A percentile compares a stretch with the other conserved stretches of the same genome.
phyloP scores from a whole-genome alignment of 2,797 vertebrate species.

The Channa striata region DNA sequence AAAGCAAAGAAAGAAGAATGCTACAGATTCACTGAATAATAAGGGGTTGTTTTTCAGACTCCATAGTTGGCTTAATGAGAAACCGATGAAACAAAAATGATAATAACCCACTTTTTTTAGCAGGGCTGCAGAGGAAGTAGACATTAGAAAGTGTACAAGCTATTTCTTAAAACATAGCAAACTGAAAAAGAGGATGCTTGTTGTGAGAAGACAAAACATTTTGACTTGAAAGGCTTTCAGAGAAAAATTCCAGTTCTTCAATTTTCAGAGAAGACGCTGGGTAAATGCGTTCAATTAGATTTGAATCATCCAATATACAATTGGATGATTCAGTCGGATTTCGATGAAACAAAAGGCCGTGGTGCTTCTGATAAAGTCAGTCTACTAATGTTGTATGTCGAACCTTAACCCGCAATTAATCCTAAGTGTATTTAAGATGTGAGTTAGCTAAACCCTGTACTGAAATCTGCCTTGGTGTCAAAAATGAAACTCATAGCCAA shows the following conservation, averaged over 20 bases:
- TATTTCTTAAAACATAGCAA: background rate
- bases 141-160: background rate
- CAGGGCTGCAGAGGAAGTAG: background rate
- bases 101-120: background rate
- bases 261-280: too few relatives aligned
- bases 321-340: constrained; percentile 53
- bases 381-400: constrained; percentile 6
- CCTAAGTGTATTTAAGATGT: constrained; percentile 10
- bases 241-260: constrained; percentile 2
- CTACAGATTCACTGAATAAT: background rate
- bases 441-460: background rate
- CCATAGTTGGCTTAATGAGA: background rate
- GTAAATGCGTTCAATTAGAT: constrained; percentile 40
- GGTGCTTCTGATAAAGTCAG: background rate
- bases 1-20: constrained; percentile 2
- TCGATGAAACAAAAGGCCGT: constrained; percentile 46
- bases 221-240: constrained; percentile 14
- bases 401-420: constrained; percentile 28
- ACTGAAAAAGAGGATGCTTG: constrained; percentile 1
- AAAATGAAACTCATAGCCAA: background rate
- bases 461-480: constrained; percentile 20
- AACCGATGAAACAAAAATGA: background rate
- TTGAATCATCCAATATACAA: constrained; percentile 37
- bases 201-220: background rate
- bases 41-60: background rate